Evolutionary conservation across 2,888 invertebrate species (phyloP), one percentile per base, ranked within the genome.

Genomic region (Parthenolecanium corni): DNA sequence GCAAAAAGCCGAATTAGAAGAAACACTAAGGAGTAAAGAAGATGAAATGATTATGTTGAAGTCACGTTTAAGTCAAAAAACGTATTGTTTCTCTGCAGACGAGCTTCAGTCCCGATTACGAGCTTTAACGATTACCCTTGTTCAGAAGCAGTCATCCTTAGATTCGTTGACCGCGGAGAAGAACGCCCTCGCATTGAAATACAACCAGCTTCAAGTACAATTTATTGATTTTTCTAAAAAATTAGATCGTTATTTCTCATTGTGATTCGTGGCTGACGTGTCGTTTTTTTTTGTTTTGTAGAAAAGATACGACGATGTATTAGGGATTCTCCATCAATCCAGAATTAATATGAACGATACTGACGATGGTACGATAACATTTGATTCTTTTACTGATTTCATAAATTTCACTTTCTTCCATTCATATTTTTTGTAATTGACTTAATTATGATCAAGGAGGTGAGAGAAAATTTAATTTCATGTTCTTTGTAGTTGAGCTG

Each of bases 21-120:
- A 58, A 5, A 47, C 47, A 18, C n/a, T 58, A 25, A 46, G 47
- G 31, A 31, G 31, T 14, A 58, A 58, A 58, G 46, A 58, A 25
- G 58, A 58, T 24, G 58, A 58, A 58, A 58, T 58, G 20, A 58
- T 58, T 23, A 47, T 58, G 58, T 36, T 58, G 36, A 58, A 58
- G 47, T 58, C 58, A 5, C 44, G 58, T 20, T 36, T 58, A 20
- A 58, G 47, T 36, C 58, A 58, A 47, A 47, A 58, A 58, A 46
- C 58, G 20, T 58, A 47, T 14, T 46, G 58, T 58, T 58, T 58
- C 11, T 58, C 58, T 11, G 36, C 31, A 20, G 58, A 58, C 25
- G 58, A 58, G 5, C 31, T 58, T 12, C 46, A 46, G n/a, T 58
- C 58, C 31, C 46, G 58, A 36, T 18, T 58, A 5, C 47, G 58